Base-by-base conservation (phyloP, 2,113 vertebrate species). In the Procavia capensis region DNA sequence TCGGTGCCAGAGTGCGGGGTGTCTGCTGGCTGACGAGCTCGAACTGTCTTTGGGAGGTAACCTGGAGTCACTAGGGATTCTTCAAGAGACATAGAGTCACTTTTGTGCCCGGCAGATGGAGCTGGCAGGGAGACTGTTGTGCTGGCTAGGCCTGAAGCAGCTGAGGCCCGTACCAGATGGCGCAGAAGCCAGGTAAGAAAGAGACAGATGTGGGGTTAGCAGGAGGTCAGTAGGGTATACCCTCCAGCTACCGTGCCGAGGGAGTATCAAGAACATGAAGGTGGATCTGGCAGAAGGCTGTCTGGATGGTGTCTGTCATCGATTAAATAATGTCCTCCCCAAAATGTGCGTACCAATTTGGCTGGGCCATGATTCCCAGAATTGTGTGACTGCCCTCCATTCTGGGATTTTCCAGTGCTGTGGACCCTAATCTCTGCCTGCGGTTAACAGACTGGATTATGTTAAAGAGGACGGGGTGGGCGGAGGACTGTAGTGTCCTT, bases 201-300 rank as follows among this genome's bases (percentile, higher is more conserved):
- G 20, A 3, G 61, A 6, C 1, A 2, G 47, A 6, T 0, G 1
- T 45, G 74, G 43, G 66, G 0, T 11, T 25, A 7, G 8, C 9
- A 20, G 27, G 27, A 0, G 9, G 24, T 19, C 20, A 25, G 0
- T 0, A 11, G 59, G 34, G 27, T 41, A 10, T 41, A 3, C 3
- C 34, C 2, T 4, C 57, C 29, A 36, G 29, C 16, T 20, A 29
- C 61, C 68, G 20, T 9, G 19, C 5, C 4, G 13, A 1, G 0
- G 29, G 8, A 13, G 9, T 13, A 8, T n/a, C 63, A 17, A 25
- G 63, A 57, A 22, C 22, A 13, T n/a, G 61, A 34, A 20, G 50
- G 10, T 19, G 41, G 22, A 80, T 14, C 74, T 41, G 41, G 36
- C 41, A 10, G 54, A 54, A 47, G 31, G 16, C 47, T 2, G 1